A percentile compares a stretch with the other conserved stretches of the same genome.
Conservation (phyloP, 2,797 vertebrate species). For the Chelon auratus region DNA sequence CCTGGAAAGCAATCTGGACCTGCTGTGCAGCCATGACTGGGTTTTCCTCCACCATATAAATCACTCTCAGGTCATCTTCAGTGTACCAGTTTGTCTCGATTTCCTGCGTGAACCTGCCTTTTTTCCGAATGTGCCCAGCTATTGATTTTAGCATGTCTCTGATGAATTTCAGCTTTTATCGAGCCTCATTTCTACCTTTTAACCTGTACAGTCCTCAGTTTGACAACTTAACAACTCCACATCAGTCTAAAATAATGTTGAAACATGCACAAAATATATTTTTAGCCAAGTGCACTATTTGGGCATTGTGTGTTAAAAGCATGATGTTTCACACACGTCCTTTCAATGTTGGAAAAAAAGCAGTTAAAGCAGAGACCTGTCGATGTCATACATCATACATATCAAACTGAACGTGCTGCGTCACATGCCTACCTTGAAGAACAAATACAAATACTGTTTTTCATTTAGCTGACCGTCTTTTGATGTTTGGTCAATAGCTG, state of each 20-base stretch:
- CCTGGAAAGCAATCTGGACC: not conserved
- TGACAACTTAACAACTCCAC: slow-evolving; percentile 4
- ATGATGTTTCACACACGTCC: slow-evolving; percentile 4
- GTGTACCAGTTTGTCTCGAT: not conserved
- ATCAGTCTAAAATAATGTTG: not conserved
- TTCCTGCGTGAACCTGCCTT: not conserved
- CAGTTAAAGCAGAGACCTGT: slow-evolving; percentile 1
- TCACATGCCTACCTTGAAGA: not conserved
- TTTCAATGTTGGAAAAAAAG: not conserved
- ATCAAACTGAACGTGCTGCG: not conserved
- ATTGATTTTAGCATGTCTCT: not conserved
- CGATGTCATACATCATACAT: slow-evolving; percentile 7
- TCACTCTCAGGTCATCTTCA: not conserved
- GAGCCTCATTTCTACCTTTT: not conserved
- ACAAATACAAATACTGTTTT: slow-evolving; percentile 3
- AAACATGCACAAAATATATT: not conserved
- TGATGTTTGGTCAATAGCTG: slow-evolving; percentile 41
- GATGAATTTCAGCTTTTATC: not conserved
- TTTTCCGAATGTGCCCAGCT: not conserved
- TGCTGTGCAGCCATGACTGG: not conserved
- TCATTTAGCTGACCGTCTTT: slow-evolving; percentile 28
- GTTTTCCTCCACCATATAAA: not conserved
- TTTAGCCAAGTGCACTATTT: not conserved
- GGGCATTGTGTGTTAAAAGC: not conserved
- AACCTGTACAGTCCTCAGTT: not conserved